Evolutionary conservation across 2,888 invertebrate genomes (phyloP), one percentile per base, ranked within the genome.

Genomic region (Drosophila putrida): DNA sequence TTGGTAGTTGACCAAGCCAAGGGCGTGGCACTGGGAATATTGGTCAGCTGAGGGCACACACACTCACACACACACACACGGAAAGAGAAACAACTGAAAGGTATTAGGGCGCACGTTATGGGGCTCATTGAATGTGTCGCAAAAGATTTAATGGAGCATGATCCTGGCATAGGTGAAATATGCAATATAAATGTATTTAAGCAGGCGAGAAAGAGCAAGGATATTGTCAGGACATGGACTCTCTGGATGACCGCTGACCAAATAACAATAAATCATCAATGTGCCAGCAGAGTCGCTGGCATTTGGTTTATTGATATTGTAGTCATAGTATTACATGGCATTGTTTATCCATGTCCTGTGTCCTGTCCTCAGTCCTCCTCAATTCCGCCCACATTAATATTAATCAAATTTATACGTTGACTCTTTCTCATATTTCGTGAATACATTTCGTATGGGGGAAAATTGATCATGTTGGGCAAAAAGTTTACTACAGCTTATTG

Each of bases 101-200:
- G 87, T 88, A 89, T 87, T 82, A 79, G 78, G 66, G 86, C 83
- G 72, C 64, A 83, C 76, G 77, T 90, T 83, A 85, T 90, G 79
- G 70, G 85, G 83, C 88, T 82, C 86, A 90, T 86, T 82, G 84
- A 82, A 88, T 78, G 80, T 88, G 89, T 88, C 88, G 75, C 90
- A 66, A 79, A 82, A 78, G 88, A 89, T 89, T 89, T 90, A 89
- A 90, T 89, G 89, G 82, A 77, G 80, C 89, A 75, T 81, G 88
- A 71, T 49, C 82, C 82, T 53, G 60, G 60, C 65, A 71, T 77
- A 82, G 82, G 83, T 83, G 81, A 83, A 77, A 88, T 73, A 73
- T 69, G 70, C 81, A 78, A 75, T 71, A 80, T 67, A 80, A 80
- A 78, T 61, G 68, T 82, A 79, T 69, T 71, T 75, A 82, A 65